Base-by-base conservation (phyloP, 2,888 invertebrate genomes). In the Eilema sororculum region DNA sequence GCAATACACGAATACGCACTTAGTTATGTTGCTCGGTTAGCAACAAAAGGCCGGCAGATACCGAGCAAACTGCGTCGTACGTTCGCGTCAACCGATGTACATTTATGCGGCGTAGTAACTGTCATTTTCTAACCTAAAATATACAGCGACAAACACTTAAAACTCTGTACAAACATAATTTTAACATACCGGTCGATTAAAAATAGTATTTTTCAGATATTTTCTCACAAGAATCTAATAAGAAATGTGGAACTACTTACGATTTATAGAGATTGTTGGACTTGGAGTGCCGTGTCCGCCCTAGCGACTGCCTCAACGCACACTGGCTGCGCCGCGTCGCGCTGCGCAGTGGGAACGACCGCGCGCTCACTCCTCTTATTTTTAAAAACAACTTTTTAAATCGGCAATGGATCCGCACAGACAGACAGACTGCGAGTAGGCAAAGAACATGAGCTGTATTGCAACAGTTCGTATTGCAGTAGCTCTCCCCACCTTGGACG, bases 81-180 rank as follows among this genome's bases (percentile, higher is more conserved):
- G 71, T 76, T 79, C 82, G 74, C 76, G 76, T 80, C 88, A 85
- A 89, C 82, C 87, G 86, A 85, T 82, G 84, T 78, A 83, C 87
- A 89, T 87, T 89, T 80, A 74, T 90, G 85, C 92, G 92, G 84
- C 94, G 94, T 91, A 94, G 89, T 93, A 91, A 91, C 89, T 89
- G 87, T 87, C 91, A 89, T 80, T 72, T 77, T 81, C 74, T 90
- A 91, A 92, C 90, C 90, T 91, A 87, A 89, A 91, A 90, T 77
- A 84, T 78, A 81, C 77, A 70, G 81, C 72, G 83, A 79, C 69
- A 66, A 71, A 10, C 63, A 74, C 30, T 59, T 63, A 61, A 72
- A 67, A 69, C 71, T 72, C 78, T 72, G 79, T 57, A 75, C 62
- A 57, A 46, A 68, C 67, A 67, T 72, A 62, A 75, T 30, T 57